phyloP scores from a whole-genome alignment of 2,797 vertebrate species.

The Pachyuromys duprasi region DNA sequence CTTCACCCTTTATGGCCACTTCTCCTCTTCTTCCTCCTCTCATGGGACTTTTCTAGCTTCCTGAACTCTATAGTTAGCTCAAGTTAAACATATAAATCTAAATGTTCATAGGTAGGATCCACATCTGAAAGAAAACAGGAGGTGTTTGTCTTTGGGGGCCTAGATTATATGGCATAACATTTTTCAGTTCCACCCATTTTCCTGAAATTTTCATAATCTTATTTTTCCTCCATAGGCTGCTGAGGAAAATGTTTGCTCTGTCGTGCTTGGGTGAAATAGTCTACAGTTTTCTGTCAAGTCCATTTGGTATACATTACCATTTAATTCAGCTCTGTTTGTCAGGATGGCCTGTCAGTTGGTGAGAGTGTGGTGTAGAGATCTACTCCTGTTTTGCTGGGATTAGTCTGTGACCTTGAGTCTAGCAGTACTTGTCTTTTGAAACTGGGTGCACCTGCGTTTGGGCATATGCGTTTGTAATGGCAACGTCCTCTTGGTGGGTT shows the following conservation, averaged over 20 bases:
- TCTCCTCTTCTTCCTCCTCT: not conserved
- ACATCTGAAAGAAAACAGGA: not conserved
- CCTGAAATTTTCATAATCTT: not conserved
- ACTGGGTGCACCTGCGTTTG: not conserved
- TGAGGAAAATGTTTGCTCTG: not conserved
- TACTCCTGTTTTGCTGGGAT: not conserved
- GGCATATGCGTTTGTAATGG: too few relatives aligned
- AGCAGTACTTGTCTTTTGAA: not conserved
- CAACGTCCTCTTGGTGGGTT: not conserved
- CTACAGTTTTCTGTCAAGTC: not conserved
- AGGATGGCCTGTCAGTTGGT: not conserved
- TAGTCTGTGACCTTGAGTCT: not conserved
- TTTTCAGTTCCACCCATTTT: not conserved
- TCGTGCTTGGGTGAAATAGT: not conserved
- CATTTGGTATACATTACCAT: not conserved
- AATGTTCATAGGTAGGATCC: not conserved
- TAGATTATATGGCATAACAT: not conserved
- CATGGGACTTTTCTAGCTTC: not conserved
- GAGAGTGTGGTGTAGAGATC: too few relatives aligned
- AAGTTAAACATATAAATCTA: not conserved
- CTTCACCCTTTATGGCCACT: not conserved
- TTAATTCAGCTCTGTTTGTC: not conserved
- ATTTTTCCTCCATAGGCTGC: not conserved
- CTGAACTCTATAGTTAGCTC: not conserved
- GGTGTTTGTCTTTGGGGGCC: not conserved